Base-by-base conservation (phyloP, 2,113 vertebrate genomes). In the Apteryx owenii region DNA sequence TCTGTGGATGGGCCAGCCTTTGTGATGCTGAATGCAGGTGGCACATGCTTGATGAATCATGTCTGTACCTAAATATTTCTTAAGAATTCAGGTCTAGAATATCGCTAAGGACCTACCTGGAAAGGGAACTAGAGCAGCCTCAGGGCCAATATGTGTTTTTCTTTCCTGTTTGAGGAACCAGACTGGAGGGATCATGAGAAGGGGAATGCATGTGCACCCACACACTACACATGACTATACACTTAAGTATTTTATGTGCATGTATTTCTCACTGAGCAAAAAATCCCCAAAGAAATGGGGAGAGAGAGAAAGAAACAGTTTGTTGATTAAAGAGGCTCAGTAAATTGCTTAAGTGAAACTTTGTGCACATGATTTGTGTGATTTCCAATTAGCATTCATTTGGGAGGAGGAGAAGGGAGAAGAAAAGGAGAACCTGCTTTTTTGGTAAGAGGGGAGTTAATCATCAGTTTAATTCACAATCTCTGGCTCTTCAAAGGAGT, bases 401-500 rank as follows among this genome's bases (percentile, higher is more conserved):
- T 16, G 66, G 66, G 64, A 85, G 65, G 36, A 89, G 53, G 21
- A 36, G 51, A 58, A 88, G 48, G 51, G 81, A 72, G 73, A 65
- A 82, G 53, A 60, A 82, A 73, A 88, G 31, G 25, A 18, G 9
- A 90, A 65, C n/a, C 70, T 78, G n/a, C 50, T 88, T 80, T 44
- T 4, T 75, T 68, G 83, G 64, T 54, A 42, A 79, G 42, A 53
- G 56, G 58, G 10, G 65, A 96, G 86, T 96, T 96, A 97, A 95
- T 97, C 94, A 94, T 91, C 79, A 85, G 58, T 93, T 97, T 95
- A 93, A 97, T 95, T 97, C 21, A 5, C 90, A 85, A 71, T 88
- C 77, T 94, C 21, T 25, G 71, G 70, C 81, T 95, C 88, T 97
- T 97, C 93, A 96, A 97, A 97, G 95, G 82, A 95, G 62, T 81